These are phyloP conservation scores for Diabrotica balteata DNA, from an alignment of 2,888 invertebrate species.

Conservation along the genomic window DNA sequence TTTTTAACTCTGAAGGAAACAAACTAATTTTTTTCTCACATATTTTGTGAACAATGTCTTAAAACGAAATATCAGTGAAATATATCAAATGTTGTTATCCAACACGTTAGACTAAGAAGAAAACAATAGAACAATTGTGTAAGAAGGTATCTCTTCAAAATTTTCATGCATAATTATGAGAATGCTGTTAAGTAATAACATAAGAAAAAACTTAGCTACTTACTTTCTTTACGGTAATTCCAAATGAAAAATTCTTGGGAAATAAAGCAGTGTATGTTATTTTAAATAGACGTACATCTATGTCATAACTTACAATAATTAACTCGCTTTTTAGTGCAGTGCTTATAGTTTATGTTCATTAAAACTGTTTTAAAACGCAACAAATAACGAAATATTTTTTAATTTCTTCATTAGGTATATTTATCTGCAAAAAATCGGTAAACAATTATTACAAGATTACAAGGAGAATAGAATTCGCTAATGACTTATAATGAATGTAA, in stretches of 20 bases:
- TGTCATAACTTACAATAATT: no score
- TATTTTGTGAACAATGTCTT: constrained; percentile 13
- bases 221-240: constrained; percentile 7
- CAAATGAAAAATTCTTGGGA: constrained; percentile 2
- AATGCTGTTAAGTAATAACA: constrained; percentile 10
- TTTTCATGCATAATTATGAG: constrained; percentile 11
- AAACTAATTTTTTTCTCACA: constrained; percentile 11
- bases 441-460: no score
- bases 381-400: no score
- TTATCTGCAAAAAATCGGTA: no score
- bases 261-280: no score
- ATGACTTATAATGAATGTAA: no score
- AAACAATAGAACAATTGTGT: constrained; percentile 18
- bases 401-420: no score
- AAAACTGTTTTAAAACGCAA: no score
- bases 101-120: constrained; percentile 9
- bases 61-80: constrained; percentile 3
- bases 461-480: no score
- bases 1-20: neutral
- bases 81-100: constrained; percentile 12
- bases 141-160: constrained; percentile 14
- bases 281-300: no score
- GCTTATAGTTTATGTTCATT: no score
- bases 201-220: constrained; percentile 6
- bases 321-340: no score